These are phyloP conservation scores for Alexandromys fortis DNA, from an alignment of 2,113 vertebrate species.

Conservation along the genomic window DNA sequence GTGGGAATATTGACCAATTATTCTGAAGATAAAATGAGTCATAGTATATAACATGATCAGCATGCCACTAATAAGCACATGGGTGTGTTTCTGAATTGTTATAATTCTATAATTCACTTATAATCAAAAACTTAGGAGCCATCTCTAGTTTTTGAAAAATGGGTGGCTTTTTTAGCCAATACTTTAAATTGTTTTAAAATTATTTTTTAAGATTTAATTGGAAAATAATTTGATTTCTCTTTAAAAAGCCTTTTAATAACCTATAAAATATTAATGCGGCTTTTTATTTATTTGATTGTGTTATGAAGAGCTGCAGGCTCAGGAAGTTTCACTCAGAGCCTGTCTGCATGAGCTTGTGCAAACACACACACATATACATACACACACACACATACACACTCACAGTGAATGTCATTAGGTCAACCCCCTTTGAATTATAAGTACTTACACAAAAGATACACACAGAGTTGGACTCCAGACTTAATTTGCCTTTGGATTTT, in stretches of 20 bases:
- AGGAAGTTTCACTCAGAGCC: background rate
- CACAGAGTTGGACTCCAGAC: background rate
- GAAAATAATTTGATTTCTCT: conserved; percentile 66
- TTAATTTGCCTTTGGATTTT: conserved; percentile 49
- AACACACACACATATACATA: too few relatives aligned
- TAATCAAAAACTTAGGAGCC: background rate
- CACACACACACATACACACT: background rate
- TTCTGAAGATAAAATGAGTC: background rate
- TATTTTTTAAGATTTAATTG: conserved; percentile 47
- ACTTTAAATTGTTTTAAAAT: conserved; percentile 56
- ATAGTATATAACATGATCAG: background rate
- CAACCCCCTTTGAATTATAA: background rate
- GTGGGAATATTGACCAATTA: background rate
- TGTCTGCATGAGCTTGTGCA: background rate
- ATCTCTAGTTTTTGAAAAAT: conserved; percentile 4
- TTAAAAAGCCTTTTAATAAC: conserved; percentile 53
- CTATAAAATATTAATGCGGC: conserved; percentile 62
- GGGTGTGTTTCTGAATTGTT: background rate
- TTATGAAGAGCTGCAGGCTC: conserved; percentile 28
- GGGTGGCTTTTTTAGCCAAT: background rate
- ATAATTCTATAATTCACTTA: background rate
- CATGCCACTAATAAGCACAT: background rate
- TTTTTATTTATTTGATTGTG: conserved; percentile 64
- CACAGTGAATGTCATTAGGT: background rate
- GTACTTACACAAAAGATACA: background rate